A percentile compares a stretch with the other conserved stretches of the same genome.
These are phyloP conservation scores for Gymnosoma rotundatum DNA, from an alignment of 2,888 invertebrate genomes.

Conservation along the genomic window DNA sequence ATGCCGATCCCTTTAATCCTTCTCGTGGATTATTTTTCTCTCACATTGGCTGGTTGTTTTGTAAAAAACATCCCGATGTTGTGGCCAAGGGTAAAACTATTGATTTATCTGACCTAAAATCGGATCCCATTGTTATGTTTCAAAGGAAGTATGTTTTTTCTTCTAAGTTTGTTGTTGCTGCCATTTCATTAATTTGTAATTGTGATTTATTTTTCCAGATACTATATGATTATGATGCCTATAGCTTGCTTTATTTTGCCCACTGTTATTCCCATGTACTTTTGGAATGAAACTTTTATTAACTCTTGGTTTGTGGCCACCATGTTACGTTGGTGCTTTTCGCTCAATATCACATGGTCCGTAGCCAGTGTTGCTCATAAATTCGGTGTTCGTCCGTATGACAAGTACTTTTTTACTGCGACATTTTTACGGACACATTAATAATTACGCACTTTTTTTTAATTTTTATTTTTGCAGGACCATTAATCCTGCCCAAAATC, in stretches of 20 bases:
- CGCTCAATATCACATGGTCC: constrained; percentile 93
- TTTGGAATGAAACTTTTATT: constrained; percentile 88
- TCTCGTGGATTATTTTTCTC: constrained; percentile 95
- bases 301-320: constrained; percentile 86
- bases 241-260: constrained; percentile 90
- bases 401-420: too few relatives aligned
- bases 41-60: constrained; percentile 88
- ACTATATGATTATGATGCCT: constrained; percentile 84
- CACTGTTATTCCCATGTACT: constrained; percentile 88
- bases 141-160: too few relatives aligned
- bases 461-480: constrained; percentile 76
- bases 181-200: neutral
- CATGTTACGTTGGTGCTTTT: constrained; percentile 89
- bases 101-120: too few relatives aligned
- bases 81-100: too few relatives aligned
- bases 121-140: too few relatives aligned
- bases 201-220: neutral
- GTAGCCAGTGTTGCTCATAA: constrained; percentile 95
- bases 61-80: too few relatives aligned
- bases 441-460: too few relatives aligned
- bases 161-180: too few relatives aligned
- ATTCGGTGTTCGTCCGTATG: constrained; percentile 88
- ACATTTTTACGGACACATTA: neutral
- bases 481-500: constrained; percentile 87
- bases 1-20: constrained; percentile 96